Evolutionary conservation across 2,888 invertebrate genomes (phyloP), one percentile per base, ranked within the genome.

Genomic region (Mimumesa dahlbomi): DNA sequence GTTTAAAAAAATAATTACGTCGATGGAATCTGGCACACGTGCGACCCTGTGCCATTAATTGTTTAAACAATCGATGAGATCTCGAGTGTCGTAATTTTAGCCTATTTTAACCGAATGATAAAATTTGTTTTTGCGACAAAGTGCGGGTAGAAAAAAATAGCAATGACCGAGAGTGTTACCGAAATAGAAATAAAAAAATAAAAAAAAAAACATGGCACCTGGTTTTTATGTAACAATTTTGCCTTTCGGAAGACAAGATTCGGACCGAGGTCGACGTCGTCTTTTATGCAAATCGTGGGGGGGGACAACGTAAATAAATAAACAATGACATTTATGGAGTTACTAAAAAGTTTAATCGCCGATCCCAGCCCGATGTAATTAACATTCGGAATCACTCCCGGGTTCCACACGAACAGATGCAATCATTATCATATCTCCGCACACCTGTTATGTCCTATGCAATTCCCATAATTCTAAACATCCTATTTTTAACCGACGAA

Each of bases 231-330:
- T 14, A 38, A n/a, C 38, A 38, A 14, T 13, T 7, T 29, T 29
- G 6, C 29, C 7, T 9, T 29, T 2, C 29, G 7, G 29, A 6
- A 29, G 29, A 29, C 29, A 29, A 6, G 29, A 18, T 19, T 14
- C 11, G 2, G 43, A 19, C 11, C 14, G 43, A 19, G 43, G 18
- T 18, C 21, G 22, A 9, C 19, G 21, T 45, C 22, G 22, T 4
- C n/a, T 18, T 13, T 45, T 45, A 45, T 45, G 45, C 45, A 45
- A 22, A 45, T 21, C 11, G 7, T 38, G 7, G n/a, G 29, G 29
- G 2, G 2, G 16, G 11, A 9, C 16, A 18, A 19, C 11, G 19
- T 7, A 6, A 2, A 45, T 45, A 45, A 45, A 45, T 45, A 45
- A 45, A 45, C 13, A 45, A 45, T 45, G 45, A 45, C 45, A 21